Conservation (phyloP, 2,113 vertebrate species). For the Vidua chalybeata region DNA sequence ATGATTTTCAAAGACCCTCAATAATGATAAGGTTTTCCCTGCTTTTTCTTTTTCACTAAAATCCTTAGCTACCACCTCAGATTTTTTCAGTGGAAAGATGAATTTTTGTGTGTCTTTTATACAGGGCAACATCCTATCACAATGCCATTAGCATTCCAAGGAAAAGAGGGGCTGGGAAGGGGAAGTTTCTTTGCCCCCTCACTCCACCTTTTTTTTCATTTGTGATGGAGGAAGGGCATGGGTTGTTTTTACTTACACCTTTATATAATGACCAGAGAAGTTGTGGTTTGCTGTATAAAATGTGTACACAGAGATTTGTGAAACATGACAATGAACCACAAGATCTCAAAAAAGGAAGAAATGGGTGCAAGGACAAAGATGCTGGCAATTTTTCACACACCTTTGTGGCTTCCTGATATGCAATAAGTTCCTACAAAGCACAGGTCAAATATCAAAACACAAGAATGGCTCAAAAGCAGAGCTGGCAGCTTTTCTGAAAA, state of each 20-base stretch:
- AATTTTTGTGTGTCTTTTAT: neutral
- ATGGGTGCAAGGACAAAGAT: neutral
- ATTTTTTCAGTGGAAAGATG: neutral
- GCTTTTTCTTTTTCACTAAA: neutral
- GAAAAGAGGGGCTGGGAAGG: neutral
- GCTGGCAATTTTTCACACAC: neutral
- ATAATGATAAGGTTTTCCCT: neutral
- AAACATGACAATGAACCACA: neutral
- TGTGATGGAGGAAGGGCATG: rapidly evolving
- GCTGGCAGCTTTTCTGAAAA: neutral
- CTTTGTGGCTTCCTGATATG: neutral
- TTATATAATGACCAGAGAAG: neutral
- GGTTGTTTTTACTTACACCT: neutral
- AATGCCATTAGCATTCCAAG: neutral
- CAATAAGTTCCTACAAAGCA: neutral
- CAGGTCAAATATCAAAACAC: neutral
- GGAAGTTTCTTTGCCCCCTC: rapidly evolving
- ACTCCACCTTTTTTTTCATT: rapidly evolving
- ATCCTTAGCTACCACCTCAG: neutral
- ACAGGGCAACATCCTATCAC: neutral
- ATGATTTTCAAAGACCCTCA: neutral
- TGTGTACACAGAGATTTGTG: neutral
- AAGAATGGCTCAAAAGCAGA: neutral
- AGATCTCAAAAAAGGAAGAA: neutral
- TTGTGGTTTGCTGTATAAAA: neutral